These are phyloP conservation scores for Empis livida DNA, from an alignment of 2,888 invertebrate genomes.

Conservation along the genomic window DNA sequence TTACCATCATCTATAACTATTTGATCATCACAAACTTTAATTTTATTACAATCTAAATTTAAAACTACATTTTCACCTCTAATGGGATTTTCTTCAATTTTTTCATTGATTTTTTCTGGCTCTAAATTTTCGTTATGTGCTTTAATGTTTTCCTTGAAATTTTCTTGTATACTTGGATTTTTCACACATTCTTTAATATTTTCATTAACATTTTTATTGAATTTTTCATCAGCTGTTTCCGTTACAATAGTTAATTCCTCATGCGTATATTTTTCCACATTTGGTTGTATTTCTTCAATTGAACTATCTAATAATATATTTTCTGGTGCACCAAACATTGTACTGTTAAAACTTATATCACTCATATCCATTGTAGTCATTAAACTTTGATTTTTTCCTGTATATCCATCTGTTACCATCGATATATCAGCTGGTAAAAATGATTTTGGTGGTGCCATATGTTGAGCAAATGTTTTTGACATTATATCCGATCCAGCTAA, in stretches of 20 bases:
- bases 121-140: background rate
- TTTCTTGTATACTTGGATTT: background rate
- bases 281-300: background rate
- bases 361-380: conserved; percentile 6
- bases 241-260: background rate
- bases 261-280: background rate
- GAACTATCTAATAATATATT: background rate
- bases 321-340: background rate
- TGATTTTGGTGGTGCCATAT: background rate
- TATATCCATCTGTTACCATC: no score
- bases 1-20: background rate
- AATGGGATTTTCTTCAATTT: background rate
- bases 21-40: background rate
- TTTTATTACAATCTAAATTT: background rate
- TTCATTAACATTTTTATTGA: conserved; percentile 1
- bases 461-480: background rate
- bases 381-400: background rate
- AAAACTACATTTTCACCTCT: no score
- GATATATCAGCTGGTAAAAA: background rate
- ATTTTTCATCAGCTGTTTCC: background rate
- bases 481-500: no score
- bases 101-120: background rate
- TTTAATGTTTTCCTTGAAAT: background rate
- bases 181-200: conserved; percentile 1
- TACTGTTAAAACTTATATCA: background rate